Conservation (phyloP, 2,888 invertebrate genomes). For the Heteromyza rotundicornis region DNA sequence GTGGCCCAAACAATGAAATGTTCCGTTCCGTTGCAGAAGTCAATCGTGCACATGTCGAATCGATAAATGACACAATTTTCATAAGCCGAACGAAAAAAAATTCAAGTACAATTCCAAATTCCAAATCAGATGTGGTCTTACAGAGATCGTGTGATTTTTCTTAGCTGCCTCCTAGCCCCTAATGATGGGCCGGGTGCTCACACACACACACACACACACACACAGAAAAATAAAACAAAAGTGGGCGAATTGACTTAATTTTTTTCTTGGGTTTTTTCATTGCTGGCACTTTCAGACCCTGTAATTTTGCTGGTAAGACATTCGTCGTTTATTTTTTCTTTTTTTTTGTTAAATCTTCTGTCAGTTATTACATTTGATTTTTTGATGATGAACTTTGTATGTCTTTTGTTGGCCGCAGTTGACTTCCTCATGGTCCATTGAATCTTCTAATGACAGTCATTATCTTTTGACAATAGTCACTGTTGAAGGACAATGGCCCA, state of each 20-base stretch:
- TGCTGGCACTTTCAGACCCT: neutral
- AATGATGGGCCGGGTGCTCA: neutral
- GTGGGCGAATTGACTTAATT: neutral
- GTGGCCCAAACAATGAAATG: neutral
- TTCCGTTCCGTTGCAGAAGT: neutral
- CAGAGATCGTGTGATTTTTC: neutral
- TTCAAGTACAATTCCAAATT: neutral
- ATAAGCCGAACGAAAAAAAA: neutral
- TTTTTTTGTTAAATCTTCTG: neutral
- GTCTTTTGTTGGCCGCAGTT: neutral
- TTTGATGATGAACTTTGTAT: conserved; percentile 10
- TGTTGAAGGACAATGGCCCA: neutral
- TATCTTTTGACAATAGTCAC: neutral
- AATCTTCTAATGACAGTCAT: neutral
- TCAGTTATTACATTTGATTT: conserved; percentile 1
- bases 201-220: neutral
- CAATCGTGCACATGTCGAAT: conserved; percentile 12
- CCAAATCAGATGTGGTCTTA: too few relatives aligned
- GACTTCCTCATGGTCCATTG: neutral
- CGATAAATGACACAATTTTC: conserved; percentile 17
- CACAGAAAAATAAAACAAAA: neutral
- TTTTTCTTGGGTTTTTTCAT: neutral
- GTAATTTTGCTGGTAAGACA: neutral
- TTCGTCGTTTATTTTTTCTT: neutral
- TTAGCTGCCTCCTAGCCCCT: neutral